These are phyloP conservation scores for Alectura lathami DNA, from an alignment of 2,113 vertebrate species.

Conservation along the genomic window DNA sequence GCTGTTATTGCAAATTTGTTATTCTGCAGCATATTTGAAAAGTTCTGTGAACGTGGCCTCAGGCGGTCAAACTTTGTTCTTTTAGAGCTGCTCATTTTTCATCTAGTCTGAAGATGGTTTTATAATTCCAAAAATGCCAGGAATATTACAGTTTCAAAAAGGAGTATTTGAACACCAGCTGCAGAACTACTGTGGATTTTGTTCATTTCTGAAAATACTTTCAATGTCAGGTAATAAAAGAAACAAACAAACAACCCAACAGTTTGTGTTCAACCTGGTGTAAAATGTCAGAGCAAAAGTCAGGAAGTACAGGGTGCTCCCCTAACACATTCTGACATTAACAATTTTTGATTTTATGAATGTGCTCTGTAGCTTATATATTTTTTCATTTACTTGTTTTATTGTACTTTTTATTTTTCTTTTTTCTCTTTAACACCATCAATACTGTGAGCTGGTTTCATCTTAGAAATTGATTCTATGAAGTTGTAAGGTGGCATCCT, in stretches of 20 bases:
- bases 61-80: constrained; percentile 13
- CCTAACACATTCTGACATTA: constrained; percentile 36
- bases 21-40: not conserved
- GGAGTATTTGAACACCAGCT: not conserved
- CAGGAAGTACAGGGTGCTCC: constrained; percentile 1
- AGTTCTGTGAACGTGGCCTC: not conserved
- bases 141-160: not conserved
- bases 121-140: constrained; percentile 8
- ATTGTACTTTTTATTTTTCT: not conserved
- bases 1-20: not conserved
- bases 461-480: not conserved
- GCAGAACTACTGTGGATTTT: not conserved
- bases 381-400: not conserved
- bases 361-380: not conserved
- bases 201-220: not conserved
- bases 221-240: not conserved
- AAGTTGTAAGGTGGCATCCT: not conserved
- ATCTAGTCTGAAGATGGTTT: not conserved
- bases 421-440: not conserved
- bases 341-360: constrained; percentile 31
- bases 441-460: not conserved
- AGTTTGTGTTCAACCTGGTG: constrained; percentile 38
- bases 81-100: constrained; percentile 9
- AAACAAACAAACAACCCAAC: not conserved
- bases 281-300: constrained; percentile 58